These are phyloP conservation scores for Hyles euphorbiae DNA, from an alignment of 1,140 invertebrate genomes.

Conservation along the genomic window DNA sequence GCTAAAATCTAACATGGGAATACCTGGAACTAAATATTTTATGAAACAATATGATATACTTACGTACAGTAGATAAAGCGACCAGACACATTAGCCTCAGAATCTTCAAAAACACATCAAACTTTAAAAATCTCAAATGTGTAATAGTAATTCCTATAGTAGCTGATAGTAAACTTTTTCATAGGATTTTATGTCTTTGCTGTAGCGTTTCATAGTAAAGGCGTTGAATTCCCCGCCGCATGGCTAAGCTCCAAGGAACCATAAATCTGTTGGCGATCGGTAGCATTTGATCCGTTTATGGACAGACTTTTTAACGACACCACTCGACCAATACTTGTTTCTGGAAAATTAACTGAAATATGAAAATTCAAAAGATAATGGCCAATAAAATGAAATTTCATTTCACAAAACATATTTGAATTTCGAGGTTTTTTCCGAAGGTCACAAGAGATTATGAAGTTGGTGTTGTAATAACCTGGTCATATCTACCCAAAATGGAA, in stretches of 20 bases:
- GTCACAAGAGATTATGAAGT: no score
- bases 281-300: slow-evolving; percentile 29
- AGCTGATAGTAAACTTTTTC: no score
- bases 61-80: no score
- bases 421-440: no score
- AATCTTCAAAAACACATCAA: not conserved
- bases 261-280: slow-evolving; percentile 34
- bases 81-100: not conserved
- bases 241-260: slow-evolving; percentile 10
- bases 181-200: not conserved
- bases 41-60: no score
- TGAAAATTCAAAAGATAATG: slow-evolving; percentile 20
- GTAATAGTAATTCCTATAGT: no score
- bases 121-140: no score
- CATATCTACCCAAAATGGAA: no score
- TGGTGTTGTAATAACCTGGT: no score
- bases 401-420: no score
- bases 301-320: slow-evolving; percentile 30
- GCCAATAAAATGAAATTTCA: slow-evolving; percentile 9
- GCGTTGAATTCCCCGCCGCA: not conserved
- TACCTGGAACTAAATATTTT: no score
- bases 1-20: no score
- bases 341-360: slow-evolving; percentile 22
- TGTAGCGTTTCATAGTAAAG: slow-evolving; percentile 3
- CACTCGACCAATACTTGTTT: slow-evolving; percentile 16